These are phyloP conservation scores for Ephydatia muelleri DNA, from an alignment of 37 sponge, comb jelly and placozoan species.

Conservation along the genomic window DNA sequence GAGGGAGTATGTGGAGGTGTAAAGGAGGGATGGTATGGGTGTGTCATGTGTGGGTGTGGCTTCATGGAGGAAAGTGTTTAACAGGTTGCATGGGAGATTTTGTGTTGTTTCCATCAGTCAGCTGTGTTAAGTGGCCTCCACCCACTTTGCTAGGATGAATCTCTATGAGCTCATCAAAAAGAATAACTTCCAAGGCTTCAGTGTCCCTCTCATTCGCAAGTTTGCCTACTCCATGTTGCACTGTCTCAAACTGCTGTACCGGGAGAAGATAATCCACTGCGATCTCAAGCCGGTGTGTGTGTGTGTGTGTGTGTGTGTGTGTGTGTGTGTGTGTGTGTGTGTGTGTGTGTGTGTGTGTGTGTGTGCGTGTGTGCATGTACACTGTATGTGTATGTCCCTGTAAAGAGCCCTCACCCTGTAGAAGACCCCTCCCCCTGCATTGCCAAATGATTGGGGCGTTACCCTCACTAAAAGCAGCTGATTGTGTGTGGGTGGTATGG, in stretches of 20 bases:
- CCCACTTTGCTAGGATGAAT: conserved; percentile 79
- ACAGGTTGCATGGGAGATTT: no score
- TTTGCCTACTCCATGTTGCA: conserved; percentile 91
- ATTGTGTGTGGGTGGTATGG: neutral
- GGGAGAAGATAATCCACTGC: conserved; percentile 96
- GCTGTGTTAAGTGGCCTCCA: no score
- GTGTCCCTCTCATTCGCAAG: conserved; percentile 74
- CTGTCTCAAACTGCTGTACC: conserved; percentile 82
- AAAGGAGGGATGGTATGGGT: neutral
- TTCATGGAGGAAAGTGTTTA: no score
- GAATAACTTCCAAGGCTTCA: conserved; percentile 98
- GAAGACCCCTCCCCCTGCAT: no score
- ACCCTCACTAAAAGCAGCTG: no score
- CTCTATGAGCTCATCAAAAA: conserved; percentile 95
- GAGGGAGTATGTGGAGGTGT: neutral
- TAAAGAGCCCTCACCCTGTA: no score
- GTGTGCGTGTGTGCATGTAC: conserved; percentile 16
- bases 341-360: conserved; percentile 21
- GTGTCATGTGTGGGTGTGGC: neutral
- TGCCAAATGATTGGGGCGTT: no score
- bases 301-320: conserved; percentile 1
- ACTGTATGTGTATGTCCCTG: neutral
- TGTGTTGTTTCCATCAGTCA: no score
- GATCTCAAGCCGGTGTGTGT: conserved; percentile 96
- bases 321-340: neutral